phyloP scores from a whole-genome alignment of 2,888 invertebrate genomes.

The Ferrisia virgata region DNA sequence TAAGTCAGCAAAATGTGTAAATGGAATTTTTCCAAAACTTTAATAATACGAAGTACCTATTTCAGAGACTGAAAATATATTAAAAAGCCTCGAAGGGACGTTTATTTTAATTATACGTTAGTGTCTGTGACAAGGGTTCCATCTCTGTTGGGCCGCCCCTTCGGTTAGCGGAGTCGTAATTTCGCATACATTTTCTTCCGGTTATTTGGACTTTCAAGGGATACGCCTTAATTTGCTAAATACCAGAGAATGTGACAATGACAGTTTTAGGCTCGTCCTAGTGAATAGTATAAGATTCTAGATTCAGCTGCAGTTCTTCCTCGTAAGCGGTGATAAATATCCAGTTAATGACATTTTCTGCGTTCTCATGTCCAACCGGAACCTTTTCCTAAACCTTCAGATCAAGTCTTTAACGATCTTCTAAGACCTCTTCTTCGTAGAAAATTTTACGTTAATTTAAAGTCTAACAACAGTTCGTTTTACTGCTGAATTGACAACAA shows the following conservation, averaged over 20 bases:
- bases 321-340: conserved; percentile 36
- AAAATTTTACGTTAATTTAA: background rate
- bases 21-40: conserved; percentile 33
- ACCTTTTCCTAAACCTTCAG: conserved; percentile 31
- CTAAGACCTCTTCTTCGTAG: background rate
- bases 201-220: conserved; percentile 21
- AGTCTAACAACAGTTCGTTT: background rate
- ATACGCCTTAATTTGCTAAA: conserved; percentile 35
- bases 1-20: background rate
- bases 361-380: conserved; percentile 35
- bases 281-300: conserved; percentile 34
- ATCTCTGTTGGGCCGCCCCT: conserved; percentile 12
- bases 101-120: conserved; percentile 32
- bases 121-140: conserved; percentile 28
- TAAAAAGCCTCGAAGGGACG: conserved; percentile 18
- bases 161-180: conserved; percentile 24
- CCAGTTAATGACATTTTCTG: conserved; percentile 36
- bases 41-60: conserved; percentile 20
- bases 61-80: conserved; percentile 4
- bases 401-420: conserved; percentile 5
- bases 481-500: background rate
- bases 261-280: conserved; percentile 34
- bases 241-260: conserved; percentile 39
- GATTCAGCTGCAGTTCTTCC: conserved; percentile 23
- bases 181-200: conserved; percentile 35